Conservation (phyloP, 1,140 invertebrate genomes). For the Tribolium madens region DNA sequence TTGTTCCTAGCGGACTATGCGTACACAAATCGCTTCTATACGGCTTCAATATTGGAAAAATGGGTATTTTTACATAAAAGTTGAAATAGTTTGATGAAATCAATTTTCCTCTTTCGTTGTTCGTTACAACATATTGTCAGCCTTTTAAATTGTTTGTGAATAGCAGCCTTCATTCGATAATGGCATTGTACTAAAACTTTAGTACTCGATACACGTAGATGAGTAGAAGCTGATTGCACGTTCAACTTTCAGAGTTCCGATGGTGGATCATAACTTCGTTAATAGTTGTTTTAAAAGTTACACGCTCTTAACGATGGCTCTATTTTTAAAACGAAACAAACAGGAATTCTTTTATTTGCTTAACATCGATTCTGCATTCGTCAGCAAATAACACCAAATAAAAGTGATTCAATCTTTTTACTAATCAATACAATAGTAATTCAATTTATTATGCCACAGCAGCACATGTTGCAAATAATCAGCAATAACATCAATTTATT, state of each 20-base stretch:
- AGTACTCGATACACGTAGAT: slow-evolving; percentile 41
- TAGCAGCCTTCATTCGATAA: neutral
- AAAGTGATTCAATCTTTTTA: neutral
- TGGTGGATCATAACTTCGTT: slow-evolving; percentile 46
- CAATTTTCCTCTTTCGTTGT: neutral
- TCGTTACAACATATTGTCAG: neutral
- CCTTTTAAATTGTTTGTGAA: neutral
- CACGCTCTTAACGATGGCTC: slow-evolving; percentile 31
- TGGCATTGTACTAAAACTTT: slow-evolving; percentile 2
- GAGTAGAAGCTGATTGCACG: slow-evolving; percentile 28
- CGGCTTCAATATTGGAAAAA: too few species aligned
- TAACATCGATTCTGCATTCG: neutral
- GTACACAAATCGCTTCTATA: neutral
- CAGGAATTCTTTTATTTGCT: neutral
- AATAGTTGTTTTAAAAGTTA: slow-evolving; percentile 49
- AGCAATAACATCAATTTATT: slow-evolving; percentile 30
- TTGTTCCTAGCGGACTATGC: neutral
- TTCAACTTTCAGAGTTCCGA: slow-evolving; percentile 38
- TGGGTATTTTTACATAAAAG: neutral
- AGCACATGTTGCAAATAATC: slow-evolving; percentile 26
- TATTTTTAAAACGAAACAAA: slow-evolving; percentile 34
- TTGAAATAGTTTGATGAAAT: neutral
- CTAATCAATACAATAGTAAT: slow-evolving; percentile 3
- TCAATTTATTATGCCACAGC: slow-evolving; percentile 5
- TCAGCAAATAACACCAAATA: neutral